A percentile compares a stretch with the other conserved stretches of the same genome.
Evolutionary conservation across 2,797 vertebrate species (phyloP).

Genomic region (Paratrypauchen microcephalus): DNA sequence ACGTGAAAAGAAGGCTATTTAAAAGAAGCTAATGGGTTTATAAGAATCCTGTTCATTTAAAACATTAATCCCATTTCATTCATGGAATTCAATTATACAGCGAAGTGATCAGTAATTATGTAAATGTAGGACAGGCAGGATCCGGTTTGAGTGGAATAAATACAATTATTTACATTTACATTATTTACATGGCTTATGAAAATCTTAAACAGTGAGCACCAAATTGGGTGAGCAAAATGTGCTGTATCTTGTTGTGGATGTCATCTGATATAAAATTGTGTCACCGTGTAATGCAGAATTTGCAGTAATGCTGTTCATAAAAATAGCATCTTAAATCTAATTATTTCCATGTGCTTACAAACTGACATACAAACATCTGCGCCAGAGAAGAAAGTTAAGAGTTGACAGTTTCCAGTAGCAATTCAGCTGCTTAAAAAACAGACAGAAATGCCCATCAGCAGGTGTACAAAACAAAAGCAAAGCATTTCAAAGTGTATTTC

Average conservation of each 20-base stretch:
- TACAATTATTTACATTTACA: not conserved
- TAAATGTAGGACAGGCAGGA: slow-evolving; percentile 43
- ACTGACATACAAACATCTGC: not conserved
- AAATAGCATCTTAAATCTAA: slow-evolving; percentile 1
- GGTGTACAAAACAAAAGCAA: not conserved
- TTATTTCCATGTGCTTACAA: not conserved
- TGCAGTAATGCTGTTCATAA: not conserved
- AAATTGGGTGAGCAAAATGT: not conserved
- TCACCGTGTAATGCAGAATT: not conserved
- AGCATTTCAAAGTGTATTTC: not conserved
- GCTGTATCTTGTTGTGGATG: not conserved
- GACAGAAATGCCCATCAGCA: slow-evolving; percentile 3
- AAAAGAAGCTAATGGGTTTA: slow-evolving; percentile 39
- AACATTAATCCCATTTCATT: slow-evolving; percentile 58
- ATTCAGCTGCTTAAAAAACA: not conserved
- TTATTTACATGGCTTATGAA: not conserved
- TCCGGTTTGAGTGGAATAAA: slow-evolving; percentile 23
- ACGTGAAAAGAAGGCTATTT: slow-evolving; percentile 27
- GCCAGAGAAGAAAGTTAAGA: not conserved
- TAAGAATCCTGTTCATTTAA: slow-evolving; percentile 19
- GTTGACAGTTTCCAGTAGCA: not conserved
- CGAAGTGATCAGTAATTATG: slow-evolving; percentile 47
- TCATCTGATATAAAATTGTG: not conserved
- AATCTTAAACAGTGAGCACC: not conserved
- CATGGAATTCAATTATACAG: slow-evolving; percentile 53